Base-by-base conservation (phyloP, 2,797 vertebrate species). In the Mus spretus region DNA sequence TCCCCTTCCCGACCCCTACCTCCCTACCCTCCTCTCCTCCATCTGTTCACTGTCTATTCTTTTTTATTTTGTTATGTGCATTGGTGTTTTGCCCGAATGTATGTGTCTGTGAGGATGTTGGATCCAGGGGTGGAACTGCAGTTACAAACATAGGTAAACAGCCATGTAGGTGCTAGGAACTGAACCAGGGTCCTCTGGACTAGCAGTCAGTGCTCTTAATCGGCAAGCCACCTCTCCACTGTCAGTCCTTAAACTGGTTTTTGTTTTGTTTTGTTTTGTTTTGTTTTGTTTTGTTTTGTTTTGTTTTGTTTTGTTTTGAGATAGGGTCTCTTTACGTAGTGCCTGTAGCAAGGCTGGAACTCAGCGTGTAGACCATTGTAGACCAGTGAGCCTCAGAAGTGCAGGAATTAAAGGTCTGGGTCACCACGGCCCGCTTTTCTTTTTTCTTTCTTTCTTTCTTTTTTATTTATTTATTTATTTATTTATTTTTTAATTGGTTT, bases 351-450 rank as follows among this genome's bases (percentile, higher is more conserved):
- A 53, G 17, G 17, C 10, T 80, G 55, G 78, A 59, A 40, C 53
- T 81, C 53, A 24, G 34, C 0, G 50, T 44, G 44, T 44, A 44
- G 44, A 44, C 44, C 44, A 44, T 5, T 61, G 80, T 83, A 61
- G 80, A 44, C 57, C 81, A 28, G 7, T 37, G 20, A 17, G 81
- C 14, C 14, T 83, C 37, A 37, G 6, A 14, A 81, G n/a, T 7
- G 1, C 80, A 40, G 80, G n/a, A 28, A 81, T 59, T 59, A 37
- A 28, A 82, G 13, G 24, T 17, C 26, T 83, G 59, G 31, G 81
- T 31, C 26, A 63, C 26, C 37, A 83, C 8, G 15, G 13, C n/a
- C 0, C 1, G 57, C 40, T 34, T 47, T 0, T 44, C 1, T 8
- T 50, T 50, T 8, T 50, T 50, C 9, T 50, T 50, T 10, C 8